Evolutionary conservation across 1,140 invertebrate genomes (phyloP).

Genomic region (Acromyrmex heyeri): DNA sequence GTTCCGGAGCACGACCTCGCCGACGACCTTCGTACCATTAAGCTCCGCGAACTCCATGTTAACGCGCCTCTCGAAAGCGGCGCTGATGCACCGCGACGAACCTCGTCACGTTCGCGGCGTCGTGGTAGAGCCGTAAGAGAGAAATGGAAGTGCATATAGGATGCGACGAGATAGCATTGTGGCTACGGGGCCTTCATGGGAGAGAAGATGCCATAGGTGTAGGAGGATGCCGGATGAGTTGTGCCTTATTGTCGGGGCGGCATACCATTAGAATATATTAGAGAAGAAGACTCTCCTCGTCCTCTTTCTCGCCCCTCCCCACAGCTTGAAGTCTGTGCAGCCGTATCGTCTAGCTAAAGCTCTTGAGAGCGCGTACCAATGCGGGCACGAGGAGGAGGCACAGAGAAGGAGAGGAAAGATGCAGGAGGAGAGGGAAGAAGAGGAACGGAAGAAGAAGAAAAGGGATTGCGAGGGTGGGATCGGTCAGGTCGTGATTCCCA

Average conservation of each 20-base stretch:
- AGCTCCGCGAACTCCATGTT: constrained; percentile 60
- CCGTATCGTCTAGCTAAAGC: constrained; percentile 37
- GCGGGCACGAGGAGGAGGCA: constrained; percentile 10
- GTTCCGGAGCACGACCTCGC: constrained; percentile 46
- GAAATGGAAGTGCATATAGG: constrained; percentile 65
- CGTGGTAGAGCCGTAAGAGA: constrained; percentile 42
- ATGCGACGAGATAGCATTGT: constrained; percentile 73
- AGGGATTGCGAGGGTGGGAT: constrained; percentile 63
- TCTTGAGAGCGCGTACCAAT: constrained; percentile 61
- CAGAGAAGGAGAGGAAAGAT: too few relatives aligned
- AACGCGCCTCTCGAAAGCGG: constrained; percentile 62
- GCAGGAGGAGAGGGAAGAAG: too few relatives aligned
- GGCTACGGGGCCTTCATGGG: constrained; percentile 60
- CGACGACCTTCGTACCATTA: constrained; percentile 59
- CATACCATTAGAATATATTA: constrained; percentile 84
- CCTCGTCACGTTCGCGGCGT: constrained; percentile 47
- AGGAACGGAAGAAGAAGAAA: not conserved
- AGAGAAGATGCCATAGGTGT: constrained; percentile 76
- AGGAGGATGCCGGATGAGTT: constrained; percentile 81
- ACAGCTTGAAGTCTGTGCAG: constrained; percentile 17
- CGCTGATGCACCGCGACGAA: constrained; percentile 58
- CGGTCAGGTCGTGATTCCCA: constrained; percentile 73
- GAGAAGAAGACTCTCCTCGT: constrained; percentile 57
- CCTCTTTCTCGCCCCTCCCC: not conserved
- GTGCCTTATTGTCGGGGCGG: constrained; percentile 84